Conservation (phyloP, 2,888 invertebrate genomes). For the Napeogenes sylphis region DNA sequence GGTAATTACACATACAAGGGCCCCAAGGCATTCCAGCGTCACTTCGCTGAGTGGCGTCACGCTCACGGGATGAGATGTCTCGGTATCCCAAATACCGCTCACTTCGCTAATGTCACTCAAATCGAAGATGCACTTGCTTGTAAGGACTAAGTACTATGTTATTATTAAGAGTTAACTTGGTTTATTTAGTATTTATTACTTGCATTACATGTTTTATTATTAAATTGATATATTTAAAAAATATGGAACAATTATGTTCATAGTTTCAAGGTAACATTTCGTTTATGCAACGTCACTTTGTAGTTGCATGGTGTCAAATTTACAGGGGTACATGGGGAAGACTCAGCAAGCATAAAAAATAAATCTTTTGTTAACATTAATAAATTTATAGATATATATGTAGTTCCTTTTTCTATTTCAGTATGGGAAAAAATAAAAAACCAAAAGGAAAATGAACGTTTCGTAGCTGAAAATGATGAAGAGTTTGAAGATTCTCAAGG, state of each 20-base stretch:
- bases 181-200: too few species aligned
- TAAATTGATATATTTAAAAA: too few species aligned
- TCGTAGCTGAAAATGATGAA: constrained; percentile 97
- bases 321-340: too few species aligned
- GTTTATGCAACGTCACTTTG: too few species aligned
- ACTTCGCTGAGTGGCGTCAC: constrained; percentile 96
- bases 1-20: constrained; percentile 99
- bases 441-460: constrained; percentile 96
- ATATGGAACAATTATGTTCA: too few species aligned
- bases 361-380: too few species aligned
- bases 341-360: too few species aligned
- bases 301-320: too few species aligned
- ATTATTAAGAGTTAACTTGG: too few species aligned
- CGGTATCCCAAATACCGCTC: constrained; percentile 99
- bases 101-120: constrained; percentile 99
- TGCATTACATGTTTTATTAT: too few species aligned
- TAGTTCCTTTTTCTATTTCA: constrained; percentile 53
- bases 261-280: too few species aligned
- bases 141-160: constrained; percentile 67
- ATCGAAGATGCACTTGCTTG: constrained; percentile 97
- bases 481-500: constrained; percentile 99
- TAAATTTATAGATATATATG: not conserved
- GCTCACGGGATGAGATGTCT: constrained; percentile 98
- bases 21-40: constrained; percentile 99
- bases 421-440: constrained; percentile 99